A percentile compares a stretch with the other conserved stretches of the same genome.
Conservation (phyloP, 2,888 invertebrate genomes). For the Apotomis betuletana region DNA sequence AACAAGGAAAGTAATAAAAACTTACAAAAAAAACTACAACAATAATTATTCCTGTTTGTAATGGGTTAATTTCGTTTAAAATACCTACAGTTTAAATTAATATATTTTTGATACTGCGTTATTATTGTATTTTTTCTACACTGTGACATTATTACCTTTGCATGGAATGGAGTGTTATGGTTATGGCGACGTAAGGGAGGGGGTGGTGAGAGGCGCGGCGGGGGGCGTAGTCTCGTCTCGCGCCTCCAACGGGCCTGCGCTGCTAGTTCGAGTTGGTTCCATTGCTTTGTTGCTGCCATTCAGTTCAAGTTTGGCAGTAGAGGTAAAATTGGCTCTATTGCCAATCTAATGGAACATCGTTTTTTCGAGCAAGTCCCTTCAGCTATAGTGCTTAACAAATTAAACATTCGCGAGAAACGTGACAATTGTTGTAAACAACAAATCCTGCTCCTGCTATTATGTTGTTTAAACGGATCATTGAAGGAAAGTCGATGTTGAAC, state of each 20-base stretch:
- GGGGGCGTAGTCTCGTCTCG: slow-evolving; percentile 47
- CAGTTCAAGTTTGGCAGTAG: slow-evolving; percentile 73
- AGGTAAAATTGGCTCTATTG: slow-evolving; percentile 73
- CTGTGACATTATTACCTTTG: slow-evolving; percentile 32
- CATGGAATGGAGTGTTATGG: not conserved
- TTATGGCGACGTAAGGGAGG: slow-evolving; percentile 44
- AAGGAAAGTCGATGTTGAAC: slow-evolving; percentile 83
- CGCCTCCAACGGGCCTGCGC: slow-evolving; percentile 44
- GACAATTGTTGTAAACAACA: slow-evolving; percentile 79
- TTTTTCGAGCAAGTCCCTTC: slow-evolving; percentile 70
- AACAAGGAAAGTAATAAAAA: not conserved
- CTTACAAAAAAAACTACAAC: not conserved
- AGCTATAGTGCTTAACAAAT: slow-evolving; percentile 70
- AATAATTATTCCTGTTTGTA: not conserved
- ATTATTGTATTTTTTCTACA: slow-evolving; percentile 50
- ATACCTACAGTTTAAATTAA: slow-evolving; percentile 3
- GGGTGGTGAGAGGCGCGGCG: slow-evolving; percentile 46
- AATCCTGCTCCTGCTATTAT: slow-evolving; percentile 79
- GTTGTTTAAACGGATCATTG: slow-evolving; percentile 84
- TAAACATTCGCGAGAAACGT: slow-evolving; percentile 77
- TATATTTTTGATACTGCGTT: slow-evolving; percentile 59
- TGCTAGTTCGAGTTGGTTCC: slow-evolving; percentile 2
- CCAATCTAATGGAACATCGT: slow-evolving; percentile 83
- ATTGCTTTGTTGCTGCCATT: slow-evolving; percentile 43
- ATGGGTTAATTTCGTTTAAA: not conserved